A percentile compares a stretch with the other conserved stretches of the same genome.
phyloP scores from a whole-genome alignment of 2,888 invertebrate genomes.

The Ceriagrion tenellum region DNA sequence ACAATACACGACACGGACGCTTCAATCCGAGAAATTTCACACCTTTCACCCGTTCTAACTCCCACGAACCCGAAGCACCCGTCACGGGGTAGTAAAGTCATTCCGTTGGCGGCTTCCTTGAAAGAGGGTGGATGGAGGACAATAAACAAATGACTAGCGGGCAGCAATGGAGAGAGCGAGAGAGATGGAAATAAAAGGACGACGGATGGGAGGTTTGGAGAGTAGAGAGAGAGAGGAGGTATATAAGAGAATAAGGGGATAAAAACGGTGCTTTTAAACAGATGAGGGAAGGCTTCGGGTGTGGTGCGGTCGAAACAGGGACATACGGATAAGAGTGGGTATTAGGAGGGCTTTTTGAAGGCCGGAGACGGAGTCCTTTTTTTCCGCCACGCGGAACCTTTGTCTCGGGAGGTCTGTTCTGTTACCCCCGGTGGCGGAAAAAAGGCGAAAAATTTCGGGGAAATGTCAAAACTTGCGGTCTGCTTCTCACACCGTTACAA shows the following conservation, averaged over 20 bases:
- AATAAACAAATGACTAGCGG: conserved; percentile 1
- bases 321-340: not conserved
- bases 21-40: not conserved
- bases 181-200: too few relatives aligned
- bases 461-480: not conserved
- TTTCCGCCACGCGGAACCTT: not conserved
- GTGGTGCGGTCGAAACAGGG: not conserved
- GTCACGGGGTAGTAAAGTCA: not conserved
- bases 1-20: not conserved
- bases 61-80: not conserved
- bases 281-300: not conserved
- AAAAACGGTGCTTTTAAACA: not conserved
- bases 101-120: not conserved
- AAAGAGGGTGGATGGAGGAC: not conserved
- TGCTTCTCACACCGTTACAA: not conserved
- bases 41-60: not conserved
- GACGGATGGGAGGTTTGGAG: not conserved
- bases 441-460: not conserved
- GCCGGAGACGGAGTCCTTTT: not conserved
- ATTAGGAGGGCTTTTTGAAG: not conserved
- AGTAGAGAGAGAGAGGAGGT: not conserved
- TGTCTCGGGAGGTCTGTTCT: not conserved
- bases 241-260: not conserved
- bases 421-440: not conserved
- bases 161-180: not conserved